Percentiles rank a stretch among this genome's conserved stretches.
These are phyloP conservation scores for Pseudotriccus pelzelni DNA, from an alignment of 2,797 vertebrate species.

Conservation along the genomic window DNA sequence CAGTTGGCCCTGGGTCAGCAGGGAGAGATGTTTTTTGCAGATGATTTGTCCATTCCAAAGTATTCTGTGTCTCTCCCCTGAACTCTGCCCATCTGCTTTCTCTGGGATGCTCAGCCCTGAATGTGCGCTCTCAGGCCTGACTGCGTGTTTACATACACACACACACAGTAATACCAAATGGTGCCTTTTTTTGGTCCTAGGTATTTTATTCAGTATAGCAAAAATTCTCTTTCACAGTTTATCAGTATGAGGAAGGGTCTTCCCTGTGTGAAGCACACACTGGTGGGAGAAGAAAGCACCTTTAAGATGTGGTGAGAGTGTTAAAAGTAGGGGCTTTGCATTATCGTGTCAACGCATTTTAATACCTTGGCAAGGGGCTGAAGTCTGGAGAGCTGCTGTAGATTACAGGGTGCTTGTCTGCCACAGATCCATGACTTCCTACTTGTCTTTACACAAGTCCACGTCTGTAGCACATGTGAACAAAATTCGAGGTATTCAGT, in stretches of 20 bases:
- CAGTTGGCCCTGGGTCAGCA: too few relatives aligned
- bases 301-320: neutral
- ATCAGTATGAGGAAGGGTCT: neutral
- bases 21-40: neutral
- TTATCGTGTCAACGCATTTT: neutral
- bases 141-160: accelerated
- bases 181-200: neutral
- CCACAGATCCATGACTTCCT: neutral
- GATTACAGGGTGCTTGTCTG: neutral
- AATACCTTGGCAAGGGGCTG: neutral
- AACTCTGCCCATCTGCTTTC: neutral
- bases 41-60: neutral
- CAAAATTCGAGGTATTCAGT: neutral
- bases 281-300: neutral
- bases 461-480: neutral
- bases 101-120: neutral
- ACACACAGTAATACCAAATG: too few relatives aligned
- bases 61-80: neutral
- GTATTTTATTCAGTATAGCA: neutral
- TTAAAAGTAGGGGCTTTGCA: neutral
- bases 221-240: neutral
- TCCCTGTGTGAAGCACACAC: neutral
- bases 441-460: neutral
- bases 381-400: neutral
- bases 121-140: neutral